Percentiles rank a stretch among this genome's conserved stretches.
Evolutionary conservation across 2,797 vertebrate genomes (phyloP).

Genomic region (Pseudotriccus pelzelni): DNA sequence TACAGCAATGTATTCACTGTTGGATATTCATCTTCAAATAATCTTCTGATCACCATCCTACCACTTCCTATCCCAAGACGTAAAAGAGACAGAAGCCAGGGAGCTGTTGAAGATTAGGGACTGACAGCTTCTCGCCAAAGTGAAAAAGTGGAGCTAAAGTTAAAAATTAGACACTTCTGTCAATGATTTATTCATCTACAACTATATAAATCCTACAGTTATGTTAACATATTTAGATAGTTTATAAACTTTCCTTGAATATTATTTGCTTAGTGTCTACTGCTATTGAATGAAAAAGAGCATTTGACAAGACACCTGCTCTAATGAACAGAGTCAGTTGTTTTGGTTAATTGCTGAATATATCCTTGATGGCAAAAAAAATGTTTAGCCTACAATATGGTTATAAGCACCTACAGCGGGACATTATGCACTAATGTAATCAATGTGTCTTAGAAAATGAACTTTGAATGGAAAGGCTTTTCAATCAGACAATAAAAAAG

Average conservation of each 20-base stretch:
- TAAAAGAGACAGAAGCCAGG: background rate
- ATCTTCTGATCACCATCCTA: background rate
- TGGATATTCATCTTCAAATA: background rate
- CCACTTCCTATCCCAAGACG: background rate
- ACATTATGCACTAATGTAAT: background rate
- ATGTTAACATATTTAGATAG: background rate
- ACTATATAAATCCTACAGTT: background rate
- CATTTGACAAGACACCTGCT: background rate
- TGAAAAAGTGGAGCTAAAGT: background rate
- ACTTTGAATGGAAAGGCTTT: background rate
- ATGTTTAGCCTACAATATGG: background rate
- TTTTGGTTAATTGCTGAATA: background rate
- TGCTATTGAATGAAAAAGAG: background rate
- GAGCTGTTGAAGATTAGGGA: background rate
- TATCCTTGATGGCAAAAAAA: background rate
- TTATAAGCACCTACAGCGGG: background rate
- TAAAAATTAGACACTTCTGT: background rate
- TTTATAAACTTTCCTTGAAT: background rate
- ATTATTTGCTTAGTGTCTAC: background rate
- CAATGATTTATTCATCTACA: background rate
- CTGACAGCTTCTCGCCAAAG: background rate
- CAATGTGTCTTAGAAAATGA: background rate
- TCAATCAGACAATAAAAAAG: background rate
- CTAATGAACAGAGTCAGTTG: background rate
- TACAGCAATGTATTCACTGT: background rate